These are phyloP conservation scores for Amazona finschi DNA, from an alignment of 2,797 vertebrate species.

Conservation along the genomic window DNA sequence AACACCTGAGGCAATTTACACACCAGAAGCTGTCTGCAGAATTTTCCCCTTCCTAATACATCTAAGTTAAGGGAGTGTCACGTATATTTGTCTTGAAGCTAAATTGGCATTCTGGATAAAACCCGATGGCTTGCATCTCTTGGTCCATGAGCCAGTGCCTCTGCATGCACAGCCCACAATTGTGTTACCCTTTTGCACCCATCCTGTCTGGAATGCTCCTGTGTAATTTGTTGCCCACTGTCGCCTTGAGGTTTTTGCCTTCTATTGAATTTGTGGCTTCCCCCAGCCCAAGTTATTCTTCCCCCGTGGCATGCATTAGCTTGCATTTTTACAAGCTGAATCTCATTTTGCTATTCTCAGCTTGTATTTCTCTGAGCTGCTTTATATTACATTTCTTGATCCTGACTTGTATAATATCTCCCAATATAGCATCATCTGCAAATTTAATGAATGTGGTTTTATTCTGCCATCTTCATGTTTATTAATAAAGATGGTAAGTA, in stretches of 20 bases:
- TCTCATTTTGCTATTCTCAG: conserved; percentile 55
- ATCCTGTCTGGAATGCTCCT: neutral
- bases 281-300: conserved; percentile 21
- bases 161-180: neutral
- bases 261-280: conserved; percentile 55
- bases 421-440: conserved; percentile 30
- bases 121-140: neutral
- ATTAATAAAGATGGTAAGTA: neutral
- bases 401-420: neutral
- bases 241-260: conserved; percentile 41
- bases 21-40: neutral
- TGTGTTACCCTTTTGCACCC: neutral
- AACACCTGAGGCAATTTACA: neutral
- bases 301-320: conserved; percentile 36
- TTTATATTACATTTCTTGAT: conserved; percentile 19
- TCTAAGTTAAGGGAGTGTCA: neutral
- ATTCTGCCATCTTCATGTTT: neutral
- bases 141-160: neutral
- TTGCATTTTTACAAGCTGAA: conserved; percentile 63
- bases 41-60: neutral
- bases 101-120: neutral
- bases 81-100: neutral
- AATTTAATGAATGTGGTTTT: conserved; percentile 32
- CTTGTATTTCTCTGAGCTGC: neutral
- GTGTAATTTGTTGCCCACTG: conserved; percentile 1